phyloP scores from a whole-genome alignment of 2,888 invertebrate species.

The Callinectes sapidus region DNA sequence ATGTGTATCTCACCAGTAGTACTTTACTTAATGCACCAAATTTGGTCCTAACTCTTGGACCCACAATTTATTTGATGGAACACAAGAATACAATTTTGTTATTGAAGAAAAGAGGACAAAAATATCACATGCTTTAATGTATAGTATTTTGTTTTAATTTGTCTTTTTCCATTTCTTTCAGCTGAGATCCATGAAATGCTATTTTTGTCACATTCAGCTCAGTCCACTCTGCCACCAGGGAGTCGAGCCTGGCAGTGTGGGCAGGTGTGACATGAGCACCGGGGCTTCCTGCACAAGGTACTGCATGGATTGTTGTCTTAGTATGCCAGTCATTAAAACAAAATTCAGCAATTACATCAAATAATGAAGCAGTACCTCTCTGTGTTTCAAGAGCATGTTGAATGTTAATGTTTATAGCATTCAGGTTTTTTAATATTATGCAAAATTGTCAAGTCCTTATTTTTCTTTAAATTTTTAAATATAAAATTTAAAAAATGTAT shows the following conservation, averaged over 20 bases:
- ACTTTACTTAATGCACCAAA: not conserved
- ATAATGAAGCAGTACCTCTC: not conserved
- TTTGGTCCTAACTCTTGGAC: not conserved
- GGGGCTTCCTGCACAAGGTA: not conserved
- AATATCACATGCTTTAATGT: not conserved
- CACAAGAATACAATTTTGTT: not conserved
- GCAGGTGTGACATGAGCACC: not conserved
- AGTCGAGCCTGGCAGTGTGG: not conserved
- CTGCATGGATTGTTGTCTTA: not conserved
- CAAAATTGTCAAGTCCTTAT: not conserved
- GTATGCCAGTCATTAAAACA: not conserved
- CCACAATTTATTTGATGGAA: not conserved
- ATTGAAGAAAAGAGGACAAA: not conserved
- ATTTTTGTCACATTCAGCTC: not conserved
- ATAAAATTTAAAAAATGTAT: constrained; percentile 28
- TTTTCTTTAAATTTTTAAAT: not conserved
- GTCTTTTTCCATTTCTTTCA: not conserved
- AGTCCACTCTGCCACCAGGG: not conserved
- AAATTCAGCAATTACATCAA: not conserved
- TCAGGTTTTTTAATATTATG: not conserved
- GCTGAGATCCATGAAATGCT: not conserved
- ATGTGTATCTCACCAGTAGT: not conserved
- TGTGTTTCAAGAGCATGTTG: not conserved
- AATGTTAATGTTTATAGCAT: not conserved
- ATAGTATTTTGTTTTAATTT: not conserved